Percentiles rank a stretch among this genome's conserved stretches.
Conservation (phyloP, 2,888 invertebrate genomes). For the Caenorhabditis sp. region DNA sequence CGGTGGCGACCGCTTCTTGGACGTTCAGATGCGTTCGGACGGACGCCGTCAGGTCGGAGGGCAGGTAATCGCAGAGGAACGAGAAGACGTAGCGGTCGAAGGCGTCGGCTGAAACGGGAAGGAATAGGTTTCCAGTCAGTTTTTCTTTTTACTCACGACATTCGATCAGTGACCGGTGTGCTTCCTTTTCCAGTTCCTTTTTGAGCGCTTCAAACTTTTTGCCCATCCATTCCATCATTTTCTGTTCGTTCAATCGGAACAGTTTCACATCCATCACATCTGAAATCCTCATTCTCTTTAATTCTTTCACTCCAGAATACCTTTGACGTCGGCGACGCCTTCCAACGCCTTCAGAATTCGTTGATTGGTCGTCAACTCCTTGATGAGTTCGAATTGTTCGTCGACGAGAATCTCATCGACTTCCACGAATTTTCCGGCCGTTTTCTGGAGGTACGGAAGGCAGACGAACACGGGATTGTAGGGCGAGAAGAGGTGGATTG, state of each 20-base stretch:
- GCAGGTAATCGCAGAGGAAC: conserved; percentile 60
- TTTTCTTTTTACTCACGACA: conserved; percentile 40
- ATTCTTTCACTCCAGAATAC: conserved; percentile 23
- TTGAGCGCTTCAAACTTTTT: conserved; percentile 62
- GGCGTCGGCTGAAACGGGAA: conserved; percentile 51
- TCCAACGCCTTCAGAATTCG: conserved; percentile 53
- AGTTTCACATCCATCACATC: conserved; percentile 64
- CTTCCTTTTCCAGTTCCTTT: conserved; percentile 47
- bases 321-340: conserved; percentile 60
- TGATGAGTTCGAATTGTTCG: conserved; percentile 48
- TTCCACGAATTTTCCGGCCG: conserved; percentile 51
- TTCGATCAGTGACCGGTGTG: conserved; percentile 59
- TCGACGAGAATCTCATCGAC: conserved; percentile 68
- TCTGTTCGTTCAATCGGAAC: conserved; percentile 65
- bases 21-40: conserved; percentile 53
- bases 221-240: conserved; percentile 67
- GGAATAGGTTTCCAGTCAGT: background rate
- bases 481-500: conserved; percentile 60
- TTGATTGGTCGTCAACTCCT: conserved; percentile 49
- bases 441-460: conserved; percentile 66
- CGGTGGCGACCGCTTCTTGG: conserved; percentile 40
- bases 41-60: conserved; percentile 2
- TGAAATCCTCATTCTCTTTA: conserved; percentile 16
- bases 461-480: conserved; percentile 69
- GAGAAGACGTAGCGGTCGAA: conserved; percentile 63